These are phyloP conservation scores for Cnemophilus loriae DNA, from an alignment of 2,113 vertebrate genomes.

Conservation along the genomic window DNA sequence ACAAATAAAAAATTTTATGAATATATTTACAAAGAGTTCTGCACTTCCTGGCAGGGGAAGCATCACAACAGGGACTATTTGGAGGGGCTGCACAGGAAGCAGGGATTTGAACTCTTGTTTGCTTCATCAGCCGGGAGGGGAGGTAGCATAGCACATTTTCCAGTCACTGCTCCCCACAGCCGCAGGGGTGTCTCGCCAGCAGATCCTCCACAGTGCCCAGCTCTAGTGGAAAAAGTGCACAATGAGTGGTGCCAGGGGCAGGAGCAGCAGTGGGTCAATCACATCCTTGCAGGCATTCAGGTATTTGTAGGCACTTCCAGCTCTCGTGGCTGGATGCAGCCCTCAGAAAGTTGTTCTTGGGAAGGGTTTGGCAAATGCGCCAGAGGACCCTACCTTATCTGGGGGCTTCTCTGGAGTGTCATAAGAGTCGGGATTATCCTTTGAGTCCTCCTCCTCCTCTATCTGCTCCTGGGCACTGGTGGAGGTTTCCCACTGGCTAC, in stretches of 20 bases:
- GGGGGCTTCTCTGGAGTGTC: not conserved
- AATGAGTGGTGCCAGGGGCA: not conserved
- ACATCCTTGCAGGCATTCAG: not conserved
- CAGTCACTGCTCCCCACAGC: accelerated
- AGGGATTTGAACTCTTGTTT: not conserved
- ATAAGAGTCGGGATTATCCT: not conserved
- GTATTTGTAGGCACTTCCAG: not conserved
- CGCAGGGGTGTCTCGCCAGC: too few relatives aligned
- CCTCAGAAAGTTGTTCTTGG: not conserved
- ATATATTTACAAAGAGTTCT: not conserved
- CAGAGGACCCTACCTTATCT: not conserved
- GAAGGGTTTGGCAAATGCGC: accelerated
- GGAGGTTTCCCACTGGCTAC: not conserved
- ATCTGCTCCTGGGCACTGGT: not conserved
- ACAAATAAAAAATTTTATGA: accelerated
- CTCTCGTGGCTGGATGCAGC: not conserved
- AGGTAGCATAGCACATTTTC: not conserved
- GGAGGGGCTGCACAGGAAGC: not conserved
- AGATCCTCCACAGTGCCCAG: not conserved
- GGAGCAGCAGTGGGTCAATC: not conserved
- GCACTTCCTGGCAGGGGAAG: not conserved
- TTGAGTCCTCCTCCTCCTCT: not conserved
- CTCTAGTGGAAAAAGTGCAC: not conserved
- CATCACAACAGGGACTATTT: not conserved
- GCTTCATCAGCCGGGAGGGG: not conserved